Conservation (phyloP, 2,888 invertebrate species). For the Rhingia rostrata region DNA sequence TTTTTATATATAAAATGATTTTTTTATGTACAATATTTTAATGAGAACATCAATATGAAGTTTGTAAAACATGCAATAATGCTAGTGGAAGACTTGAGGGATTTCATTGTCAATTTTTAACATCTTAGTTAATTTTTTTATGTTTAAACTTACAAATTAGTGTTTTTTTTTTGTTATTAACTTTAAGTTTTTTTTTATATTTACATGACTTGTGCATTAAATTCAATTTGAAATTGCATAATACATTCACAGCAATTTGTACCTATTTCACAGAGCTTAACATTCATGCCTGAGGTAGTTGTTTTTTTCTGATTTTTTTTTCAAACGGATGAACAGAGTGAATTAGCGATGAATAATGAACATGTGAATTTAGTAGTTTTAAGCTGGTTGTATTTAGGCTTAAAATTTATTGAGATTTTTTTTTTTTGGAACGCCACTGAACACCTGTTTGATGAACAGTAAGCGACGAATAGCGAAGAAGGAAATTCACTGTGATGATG, state of each 20-base stretch:
- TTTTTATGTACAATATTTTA: conserved; percentile 57
- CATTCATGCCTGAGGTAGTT: conserved; percentile 58
- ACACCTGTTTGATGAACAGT: conserved; percentile 1
- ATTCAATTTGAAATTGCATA: conserved; percentile 73
- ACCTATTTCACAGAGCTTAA: conserved; percentile 63
- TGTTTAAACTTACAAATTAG: conserved; percentile 20
- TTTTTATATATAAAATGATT: neutral
- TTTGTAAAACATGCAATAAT: conserved; percentile 50
- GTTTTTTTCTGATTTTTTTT: conserved; percentile 41
- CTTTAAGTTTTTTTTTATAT: conserved; percentile 24
- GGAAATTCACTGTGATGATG: neutral
- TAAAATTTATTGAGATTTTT: conserved; percentile 40
- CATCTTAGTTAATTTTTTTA: conserved; percentile 24
- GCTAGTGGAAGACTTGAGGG: conserved; percentile 69
- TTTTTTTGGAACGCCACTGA: neutral
- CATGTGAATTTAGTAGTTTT: neutral
- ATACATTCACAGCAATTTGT: conserved; percentile 74
- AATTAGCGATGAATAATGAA: conserved; percentile 7
- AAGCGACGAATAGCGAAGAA: neutral
- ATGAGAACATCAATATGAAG: conserved; percentile 69
- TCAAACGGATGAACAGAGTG: conserved; percentile 2
- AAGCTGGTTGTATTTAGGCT: conserved; percentile 9
- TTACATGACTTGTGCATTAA: conserved; percentile 74
- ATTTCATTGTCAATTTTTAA: conserved; percentile 65
- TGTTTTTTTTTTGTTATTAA: conserved; percentile 14